Conservation (phyloP, 2,888 invertebrate species). For the Cheilosia impressa region DNA sequence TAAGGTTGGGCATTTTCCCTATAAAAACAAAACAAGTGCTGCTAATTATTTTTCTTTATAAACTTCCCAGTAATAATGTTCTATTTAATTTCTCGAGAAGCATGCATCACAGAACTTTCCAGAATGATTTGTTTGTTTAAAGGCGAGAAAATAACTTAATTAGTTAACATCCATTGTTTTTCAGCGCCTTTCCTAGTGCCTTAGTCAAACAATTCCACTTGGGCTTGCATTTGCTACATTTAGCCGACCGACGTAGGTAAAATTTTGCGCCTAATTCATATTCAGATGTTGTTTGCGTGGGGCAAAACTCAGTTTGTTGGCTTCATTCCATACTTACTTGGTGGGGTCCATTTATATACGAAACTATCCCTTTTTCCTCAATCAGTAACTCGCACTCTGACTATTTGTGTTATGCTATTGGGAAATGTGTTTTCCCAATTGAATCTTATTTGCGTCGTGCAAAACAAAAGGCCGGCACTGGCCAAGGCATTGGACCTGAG, state of each 20-base stretch:
- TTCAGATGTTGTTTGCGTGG: slow-evolving; percentile 31
- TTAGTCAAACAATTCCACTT: too few species aligned
- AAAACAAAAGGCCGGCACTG: neutral
- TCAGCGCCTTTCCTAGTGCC: neutral
- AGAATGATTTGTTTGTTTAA: neutral
- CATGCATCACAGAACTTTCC: neutral
- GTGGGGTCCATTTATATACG: neutral
- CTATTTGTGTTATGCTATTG: slow-evolving; percentile 4
- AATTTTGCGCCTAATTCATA: slow-evolving; percentile 33
- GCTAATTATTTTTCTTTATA: too few species aligned
- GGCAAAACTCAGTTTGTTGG: slow-evolving; percentile 47
- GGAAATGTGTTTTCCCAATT: slow-evolving; percentile 16
- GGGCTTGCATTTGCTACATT: too few species aligned
- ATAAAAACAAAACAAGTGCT: too few species aligned
- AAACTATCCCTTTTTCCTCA: neutral
- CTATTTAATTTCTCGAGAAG: too few species aligned
- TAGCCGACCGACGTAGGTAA: too few species aligned
- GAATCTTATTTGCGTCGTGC: slow-evolving; percentile 8
- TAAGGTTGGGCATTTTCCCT: too few species aligned
- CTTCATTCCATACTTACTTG: slow-evolving; percentile 33
- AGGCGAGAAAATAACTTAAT: neutral
- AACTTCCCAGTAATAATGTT: too few species aligned
- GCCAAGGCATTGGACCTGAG: neutral
- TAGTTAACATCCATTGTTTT: neutral
- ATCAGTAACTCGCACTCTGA: too few species aligned